phyloP scores from a whole-genome alignment of 1,140 invertebrate genomes.

The Drosophila repletoides region DNA sequence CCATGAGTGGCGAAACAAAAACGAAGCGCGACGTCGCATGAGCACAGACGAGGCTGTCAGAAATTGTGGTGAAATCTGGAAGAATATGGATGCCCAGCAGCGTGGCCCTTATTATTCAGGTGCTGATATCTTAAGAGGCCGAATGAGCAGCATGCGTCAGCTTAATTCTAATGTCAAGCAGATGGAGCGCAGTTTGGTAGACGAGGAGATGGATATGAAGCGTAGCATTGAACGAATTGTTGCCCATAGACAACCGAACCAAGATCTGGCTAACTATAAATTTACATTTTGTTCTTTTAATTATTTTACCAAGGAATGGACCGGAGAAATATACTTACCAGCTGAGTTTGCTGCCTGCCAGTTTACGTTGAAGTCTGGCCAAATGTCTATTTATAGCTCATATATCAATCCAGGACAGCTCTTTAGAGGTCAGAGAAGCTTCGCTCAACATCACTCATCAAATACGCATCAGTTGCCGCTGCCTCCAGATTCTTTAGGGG shows the following conservation, averaged over 20 bases:
- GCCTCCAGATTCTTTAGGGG: conserved; percentile 67
- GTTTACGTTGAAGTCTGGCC: conserved; percentile 59
- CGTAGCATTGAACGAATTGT: conserved; percentile 55
- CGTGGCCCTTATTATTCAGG: conserved; percentile 37
- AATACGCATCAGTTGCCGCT: conserved; percentile 63
- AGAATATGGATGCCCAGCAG: conserved; percentile 43
- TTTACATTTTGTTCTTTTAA: conserved; percentile 66
- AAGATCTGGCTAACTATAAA: conserved; percentile 48
- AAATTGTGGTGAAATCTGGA: conserved; percentile 40
- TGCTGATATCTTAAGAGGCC: conserved; percentile 51
- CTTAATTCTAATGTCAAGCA: conserved; percentile 27
- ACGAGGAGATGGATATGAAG: conserved; percentile 42
- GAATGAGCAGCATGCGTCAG: conserved; percentile 45
- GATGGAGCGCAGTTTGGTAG: conserved; percentile 13
- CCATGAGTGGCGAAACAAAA: conserved; percentile 26
- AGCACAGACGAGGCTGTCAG: conserved; percentile 17
- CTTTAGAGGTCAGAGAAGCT: conserved; percentile 55
- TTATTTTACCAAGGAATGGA: conserved; percentile 53
- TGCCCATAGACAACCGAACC: conserved; percentile 1
- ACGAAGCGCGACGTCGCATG: conserved; percentile 1
- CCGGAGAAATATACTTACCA: conserved; percentile 54
- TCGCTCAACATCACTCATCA: conserved; percentile 43
- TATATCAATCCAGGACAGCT: conserved; percentile 62
- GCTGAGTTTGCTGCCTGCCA: conserved; percentile 65
- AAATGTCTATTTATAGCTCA: conserved; percentile 47